Evolutionary conservation across 2,888 invertebrate species (phyloP), one percentile per base, ranked within the genome.

Genomic region (Orthosia cruda): DNA sequence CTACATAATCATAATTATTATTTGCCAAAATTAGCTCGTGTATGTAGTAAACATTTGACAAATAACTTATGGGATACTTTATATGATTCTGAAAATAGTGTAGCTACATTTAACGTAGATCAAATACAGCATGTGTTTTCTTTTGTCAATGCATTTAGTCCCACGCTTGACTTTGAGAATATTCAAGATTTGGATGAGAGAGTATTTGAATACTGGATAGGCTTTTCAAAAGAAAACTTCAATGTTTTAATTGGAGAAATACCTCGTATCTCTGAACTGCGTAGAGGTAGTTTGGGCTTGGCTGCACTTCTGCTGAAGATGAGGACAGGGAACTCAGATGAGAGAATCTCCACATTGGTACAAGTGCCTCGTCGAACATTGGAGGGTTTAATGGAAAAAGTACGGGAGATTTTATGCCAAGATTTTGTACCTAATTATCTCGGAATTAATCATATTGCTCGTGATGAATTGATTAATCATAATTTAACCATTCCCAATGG

Each of bases 1-100:
- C 13, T 71, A 12, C 57, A 57, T 57, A 58, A 71, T 49, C 55
- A 64, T 20, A 64, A 71, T 57, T 71, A 63, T 26, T 26, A 26
- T 26, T 26, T 26, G 26, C 26, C 26, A 26, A 26, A 26, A 26
- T 26, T 26, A 26, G 26, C 26, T 26, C 26, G 26, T 26, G 26
- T 47, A 47, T 26, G 3, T 64, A 26, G 32, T 55, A 45, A 63
- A 52, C 70, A 70, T 70, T 62, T 70, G 50, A 52, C 18, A 26
- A 62, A 61, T 55, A 70, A 70, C 26, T 47, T 26, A 26, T 63
- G 63, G 61, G 45, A 61, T 61, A 62, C 47, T 7, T 23, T 62
- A 47, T 47, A 47, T 23, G 12, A 62, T 62, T 63, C 23, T 5
- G 23, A 62, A 62, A 47, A 62, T 18, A 62, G 62, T 18, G 3